These are phyloP conservation scores for Agonopterix alstromeriana DNA, from an alignment of 2,888 invertebrate species.

Conservation along the genomic window DNA sequence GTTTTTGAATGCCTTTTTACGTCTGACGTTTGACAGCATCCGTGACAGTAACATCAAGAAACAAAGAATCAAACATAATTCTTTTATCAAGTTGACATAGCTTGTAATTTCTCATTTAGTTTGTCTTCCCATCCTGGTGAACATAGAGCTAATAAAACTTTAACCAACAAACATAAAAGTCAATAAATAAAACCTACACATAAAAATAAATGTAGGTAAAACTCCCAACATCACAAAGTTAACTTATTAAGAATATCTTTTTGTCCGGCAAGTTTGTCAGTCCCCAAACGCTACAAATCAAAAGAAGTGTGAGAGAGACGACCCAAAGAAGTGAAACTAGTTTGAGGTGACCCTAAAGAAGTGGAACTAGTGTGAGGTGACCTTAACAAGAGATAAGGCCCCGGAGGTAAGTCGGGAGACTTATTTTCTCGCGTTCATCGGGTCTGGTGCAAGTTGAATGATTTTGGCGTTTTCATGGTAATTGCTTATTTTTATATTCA, in stretches of 20 bases:
- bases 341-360: constrained; percentile 31
- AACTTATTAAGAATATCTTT: constrained; percentile 8
- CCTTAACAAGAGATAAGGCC: constrained; percentile 43
- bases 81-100: no score
- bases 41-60: no score
- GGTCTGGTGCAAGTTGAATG: constrained; percentile 15
- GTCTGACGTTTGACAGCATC: no score
- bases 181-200: no score
- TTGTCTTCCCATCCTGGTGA: no score
- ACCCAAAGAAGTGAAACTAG: constrained; percentile 25
- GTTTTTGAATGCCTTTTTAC: no score
- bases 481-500: no score
- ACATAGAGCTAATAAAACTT: no score
- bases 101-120: no score
- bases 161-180: no score
- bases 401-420: constrained; percentile 32
- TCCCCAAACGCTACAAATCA: constrained; percentile 46
- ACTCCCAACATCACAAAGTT: neutral
- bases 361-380: constrained; percentile 32
- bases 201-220: no score
- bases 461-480: neutral
- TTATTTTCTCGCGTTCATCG: constrained; percentile 37
- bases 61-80: no score
- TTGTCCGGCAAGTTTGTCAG: constrained; percentile 6
- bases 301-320: constrained; percentile 25